A percentile compares a stretch with the other conserved stretches of the same genome.
Conservation (phyloP, 2,113 vertebrate genomes). For the Neolamprologus devosi region DNA sequence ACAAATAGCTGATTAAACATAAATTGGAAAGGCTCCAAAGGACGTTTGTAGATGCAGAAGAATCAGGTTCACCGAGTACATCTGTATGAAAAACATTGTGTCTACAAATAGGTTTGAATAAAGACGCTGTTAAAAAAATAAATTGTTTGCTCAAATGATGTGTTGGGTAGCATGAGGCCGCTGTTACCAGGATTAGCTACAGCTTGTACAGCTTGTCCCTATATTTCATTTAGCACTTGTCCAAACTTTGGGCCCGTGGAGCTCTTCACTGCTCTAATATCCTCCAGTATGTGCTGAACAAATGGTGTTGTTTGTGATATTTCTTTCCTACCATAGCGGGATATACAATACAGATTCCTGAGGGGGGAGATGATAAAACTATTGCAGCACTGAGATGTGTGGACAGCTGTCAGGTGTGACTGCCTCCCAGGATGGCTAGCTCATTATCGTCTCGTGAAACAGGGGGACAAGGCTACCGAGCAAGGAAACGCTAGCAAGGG, state of each 20-base stretch:
- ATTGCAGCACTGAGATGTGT: conserved; percentile 32
- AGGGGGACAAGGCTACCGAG: conserved; percentile 16
- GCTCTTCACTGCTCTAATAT: not conserved
- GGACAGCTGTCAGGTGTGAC: conserved; percentile 62
- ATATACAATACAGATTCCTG: conserved; percentile 17
- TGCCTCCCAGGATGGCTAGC: conserved; percentile 48
- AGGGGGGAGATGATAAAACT: conserved; percentile 42
- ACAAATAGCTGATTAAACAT: not conserved
- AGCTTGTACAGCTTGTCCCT: not conserved
- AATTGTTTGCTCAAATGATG: not conserved
- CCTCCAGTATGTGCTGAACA: not conserved
- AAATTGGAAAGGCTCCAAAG: not conserved
- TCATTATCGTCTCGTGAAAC: conserved; percentile 59
- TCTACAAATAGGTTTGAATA: not conserved
- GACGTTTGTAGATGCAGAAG: not conserved
- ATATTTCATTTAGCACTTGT: not conserved
- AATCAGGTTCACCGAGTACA: not conserved
- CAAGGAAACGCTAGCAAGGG: conserved; percentile 19
- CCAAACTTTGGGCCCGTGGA: not conserved
- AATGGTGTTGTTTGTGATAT: conserved; percentile 2
- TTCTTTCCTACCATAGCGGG: not conserved
- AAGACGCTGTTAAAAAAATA: not conserved
- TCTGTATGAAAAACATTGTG: not conserved
- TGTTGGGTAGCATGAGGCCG: not conserved
- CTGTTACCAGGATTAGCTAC: not conserved